phyloP scores from a whole-genome alignment of 2,113 vertebrate species.

The Siphamia tubifer region DNA sequence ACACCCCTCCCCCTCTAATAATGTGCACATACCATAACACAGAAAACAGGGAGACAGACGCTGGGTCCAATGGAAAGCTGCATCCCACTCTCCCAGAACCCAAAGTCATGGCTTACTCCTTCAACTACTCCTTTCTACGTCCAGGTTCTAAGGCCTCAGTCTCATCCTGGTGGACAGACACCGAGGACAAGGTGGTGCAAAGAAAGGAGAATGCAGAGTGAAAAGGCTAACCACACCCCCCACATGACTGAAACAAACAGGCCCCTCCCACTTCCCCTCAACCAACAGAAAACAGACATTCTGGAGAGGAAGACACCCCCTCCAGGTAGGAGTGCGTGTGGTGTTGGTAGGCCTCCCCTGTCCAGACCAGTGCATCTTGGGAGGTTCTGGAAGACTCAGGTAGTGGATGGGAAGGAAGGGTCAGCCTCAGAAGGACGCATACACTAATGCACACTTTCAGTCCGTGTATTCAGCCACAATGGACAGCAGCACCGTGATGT shows the following conservation, averaged over 20 bases:
- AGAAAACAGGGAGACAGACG: background rate
- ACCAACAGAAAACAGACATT: slow-evolving; percentile 31
- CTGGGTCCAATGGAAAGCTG: background rate
- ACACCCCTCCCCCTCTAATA: no score
- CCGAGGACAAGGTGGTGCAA: background rate
- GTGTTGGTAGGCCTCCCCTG: slow-evolving; percentile 12
- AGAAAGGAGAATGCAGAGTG: background rate
- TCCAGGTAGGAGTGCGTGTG: slow-evolving; percentile 15
- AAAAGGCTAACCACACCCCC: background rate
- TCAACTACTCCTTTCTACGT: background rate
- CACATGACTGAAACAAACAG: slow-evolving; percentile 35
- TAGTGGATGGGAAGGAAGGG: slow-evolving; percentile 27
- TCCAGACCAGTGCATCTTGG: slow-evolving; percentile 44
- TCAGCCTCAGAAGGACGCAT: slow-evolving; percentile 13
- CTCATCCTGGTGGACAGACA: background rate
- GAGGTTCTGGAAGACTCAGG: slow-evolving; percentile 60
- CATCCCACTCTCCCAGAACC: background rate
- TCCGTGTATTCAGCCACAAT: slow-evolving; percentile 98
- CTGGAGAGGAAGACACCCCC: slow-evolving; percentile 2
- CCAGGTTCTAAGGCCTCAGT: background rate
- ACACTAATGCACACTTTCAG: slow-evolving; percentile 67
- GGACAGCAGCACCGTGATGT: slow-evolving; percentile 98
- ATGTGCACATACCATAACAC: no score
- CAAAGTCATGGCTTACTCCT: slow-evolving; percentile 52
- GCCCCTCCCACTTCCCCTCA: slow-evolving; percentile 25